These are phyloP conservation scores for Natator depressus DNA, from an alignment of 2,113 vertebrate species.

Conservation along the genomic window DNA sequence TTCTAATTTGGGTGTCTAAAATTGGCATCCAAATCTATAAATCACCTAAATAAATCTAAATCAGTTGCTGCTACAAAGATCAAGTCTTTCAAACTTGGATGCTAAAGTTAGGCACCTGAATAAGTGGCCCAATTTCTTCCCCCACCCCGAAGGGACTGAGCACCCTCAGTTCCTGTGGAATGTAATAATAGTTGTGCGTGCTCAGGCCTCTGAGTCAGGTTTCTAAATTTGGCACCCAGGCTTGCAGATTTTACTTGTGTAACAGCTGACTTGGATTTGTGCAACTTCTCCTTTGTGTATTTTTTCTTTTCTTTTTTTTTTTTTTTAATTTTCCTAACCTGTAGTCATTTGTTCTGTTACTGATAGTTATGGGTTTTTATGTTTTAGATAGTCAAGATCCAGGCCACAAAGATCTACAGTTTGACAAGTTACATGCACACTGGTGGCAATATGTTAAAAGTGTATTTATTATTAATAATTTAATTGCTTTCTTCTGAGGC, in stretches of 20 bases:
- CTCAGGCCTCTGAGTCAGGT: neutral
- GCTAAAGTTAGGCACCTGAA: neutral
- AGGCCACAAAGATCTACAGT: too few species aligned
- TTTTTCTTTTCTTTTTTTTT: accelerated
- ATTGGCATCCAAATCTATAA: neutral
- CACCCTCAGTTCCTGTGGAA: neutral
- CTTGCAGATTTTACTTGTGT: neutral
- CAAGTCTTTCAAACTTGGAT: neutral
- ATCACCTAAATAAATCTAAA: neutral
- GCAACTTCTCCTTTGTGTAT: neutral
- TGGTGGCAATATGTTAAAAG: neutral
- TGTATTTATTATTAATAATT: neutral
- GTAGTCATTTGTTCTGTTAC: neutral
- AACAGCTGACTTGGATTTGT: neutral
- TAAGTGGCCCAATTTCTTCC: neutral
- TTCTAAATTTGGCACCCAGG: neutral
- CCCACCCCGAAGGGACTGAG: neutral
- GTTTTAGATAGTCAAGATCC: neutral
- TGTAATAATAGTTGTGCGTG: neutral
- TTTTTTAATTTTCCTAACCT: neutral
- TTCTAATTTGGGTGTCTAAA: neutral
- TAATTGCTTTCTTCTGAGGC: neutral
- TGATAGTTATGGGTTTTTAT: neutral
- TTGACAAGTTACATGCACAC: neutral
- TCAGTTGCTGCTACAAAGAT: neutral